Evolutionary conservation across 2,797 vertebrate species (phyloP).

Genomic region (Oreochromis mossambicus): DNA sequence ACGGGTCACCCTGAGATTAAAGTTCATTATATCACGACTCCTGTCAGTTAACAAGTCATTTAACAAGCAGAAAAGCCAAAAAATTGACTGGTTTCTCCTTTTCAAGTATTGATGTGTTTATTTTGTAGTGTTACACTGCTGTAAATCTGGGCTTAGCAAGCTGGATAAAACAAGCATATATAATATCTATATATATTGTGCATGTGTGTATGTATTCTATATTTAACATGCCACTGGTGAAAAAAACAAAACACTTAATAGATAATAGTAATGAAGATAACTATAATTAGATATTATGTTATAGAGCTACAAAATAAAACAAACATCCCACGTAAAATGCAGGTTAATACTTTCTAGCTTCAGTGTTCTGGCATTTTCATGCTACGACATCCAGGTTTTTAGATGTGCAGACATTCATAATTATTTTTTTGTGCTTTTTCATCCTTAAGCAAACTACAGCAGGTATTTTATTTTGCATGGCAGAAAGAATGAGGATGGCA

Average conservation of each 20-base stretch:
- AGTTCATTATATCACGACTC: background rate
- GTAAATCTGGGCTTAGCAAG: background rate
- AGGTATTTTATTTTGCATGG: conserved; percentile 35
- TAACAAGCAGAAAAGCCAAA: background rate
- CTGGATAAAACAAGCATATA: background rate
- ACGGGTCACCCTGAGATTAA: background rate
- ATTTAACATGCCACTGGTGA: background rate
- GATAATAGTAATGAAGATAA: background rate
- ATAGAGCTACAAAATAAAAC: background rate
- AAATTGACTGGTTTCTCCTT: background rate
- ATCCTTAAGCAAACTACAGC: background rate
- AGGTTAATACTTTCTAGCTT: background rate
- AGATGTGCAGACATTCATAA: conserved; percentile 1
- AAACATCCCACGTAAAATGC: background rate
- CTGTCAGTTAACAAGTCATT: background rate
- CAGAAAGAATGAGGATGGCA: conserved; percentile 33
- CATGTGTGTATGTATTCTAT: background rate
- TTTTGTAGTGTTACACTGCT: background rate
- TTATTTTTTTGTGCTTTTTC: conserved; percentile 18
- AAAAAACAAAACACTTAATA: background rate
- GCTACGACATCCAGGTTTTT: background rate
- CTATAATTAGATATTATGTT: background rate
- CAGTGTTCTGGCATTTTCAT: background rate
- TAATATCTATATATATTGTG: background rate
- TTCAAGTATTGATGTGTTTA: background rate